A percentile compares a stretch with the other conserved stretches of the same genome.
Conservation (phyloP, 2,113 vertebrate species). For the Gymnarchus niloticus region DNA sequence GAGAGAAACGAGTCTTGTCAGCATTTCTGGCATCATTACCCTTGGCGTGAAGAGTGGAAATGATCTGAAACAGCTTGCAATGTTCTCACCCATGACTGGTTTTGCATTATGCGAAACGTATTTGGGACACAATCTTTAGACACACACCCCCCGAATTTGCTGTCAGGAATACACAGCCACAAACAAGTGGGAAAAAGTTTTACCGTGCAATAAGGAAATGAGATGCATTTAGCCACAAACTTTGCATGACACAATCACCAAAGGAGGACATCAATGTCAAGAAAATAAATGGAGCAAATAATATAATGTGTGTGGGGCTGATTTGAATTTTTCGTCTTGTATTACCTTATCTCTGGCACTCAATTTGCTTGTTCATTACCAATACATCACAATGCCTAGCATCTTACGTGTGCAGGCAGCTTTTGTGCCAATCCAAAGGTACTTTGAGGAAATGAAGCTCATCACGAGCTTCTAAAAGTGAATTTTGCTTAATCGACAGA, state of each 20-base stretch:
- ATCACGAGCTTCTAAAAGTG: not conserved
- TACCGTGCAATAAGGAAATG: not conserved
- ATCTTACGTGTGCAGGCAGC: not conserved
- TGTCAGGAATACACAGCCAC: not conserved
- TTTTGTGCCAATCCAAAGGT: not conserved
- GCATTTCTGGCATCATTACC: not conserved
- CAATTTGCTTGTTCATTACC: constrained; percentile 13
- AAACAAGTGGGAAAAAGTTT: not conserved
- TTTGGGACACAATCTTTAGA: not conserved
- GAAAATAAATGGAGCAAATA: constrained; percentile 12
- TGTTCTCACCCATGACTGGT: not conserved
- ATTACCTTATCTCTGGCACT: constrained; percentile 10
- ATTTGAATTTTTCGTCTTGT: not conserved
- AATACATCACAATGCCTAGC: not conserved
- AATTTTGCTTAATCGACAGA: constrained; percentile 6
- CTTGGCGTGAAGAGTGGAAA: not conserved
- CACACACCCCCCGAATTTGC: not conserved
- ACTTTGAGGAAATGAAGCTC: not conserved
- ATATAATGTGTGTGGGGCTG: not conserved
- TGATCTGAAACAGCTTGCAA: not conserved
- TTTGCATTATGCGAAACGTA: not conserved
- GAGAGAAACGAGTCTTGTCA: not conserved
- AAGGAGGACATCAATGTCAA: not conserved
- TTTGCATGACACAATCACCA: not conserved
- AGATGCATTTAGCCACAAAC: constrained; percentile 6